Base-by-base conservation (phyloP, 2,113 vertebrate species). In the Pseudorectes ferrugineus region DNA sequence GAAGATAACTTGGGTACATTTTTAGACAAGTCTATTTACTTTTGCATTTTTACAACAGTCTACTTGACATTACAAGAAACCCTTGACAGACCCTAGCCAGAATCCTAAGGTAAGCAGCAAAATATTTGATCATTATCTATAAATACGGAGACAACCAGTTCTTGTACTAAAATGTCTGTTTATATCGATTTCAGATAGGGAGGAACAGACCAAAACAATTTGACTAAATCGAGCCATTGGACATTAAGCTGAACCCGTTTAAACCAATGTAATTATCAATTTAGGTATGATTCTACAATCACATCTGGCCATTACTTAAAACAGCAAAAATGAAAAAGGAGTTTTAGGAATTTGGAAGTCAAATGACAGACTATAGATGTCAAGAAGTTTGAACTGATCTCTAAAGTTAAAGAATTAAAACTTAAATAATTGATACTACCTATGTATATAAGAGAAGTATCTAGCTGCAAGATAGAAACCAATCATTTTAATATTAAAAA, bases 21-120 rank as follows among this genome's bases (percentile, higher is more conserved):
- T 96, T 96, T 80, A 92, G 85, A 88, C 45, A 83, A 92, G 85
- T 4, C 24, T 92, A 77, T 80, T 92, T 83, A 57, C 42, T 77
- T 85, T 62, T 38, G 49, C 2, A 3, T 62, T 73, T 92, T 77
- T 87, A 52, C 68, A 93, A 89, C 35, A 49, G 43, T 52, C 57
- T 58, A 24, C 90, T 66, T 86, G 59, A 93, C 58, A 70, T 87
- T 58, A 76, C 35, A 73, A 49, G 58, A 83, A 65, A 88, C 6
- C 16, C 42, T n/a, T 73, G 42, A 92, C 12, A 80, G 46, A 61
- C 25, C 17, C 31, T 18, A 61, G 71, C 82, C 78, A 92, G 62
- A 94, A 78, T 68, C 45, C 14, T 36, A 93, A 92, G 49, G 81
- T 66, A 85, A 92, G 75, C 75, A 67, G 75, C 55, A 93, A 77